Evolutionary conservation across 2,113 vertebrate genomes (phyloP).

Genomic region (Scomber scombrus): DNA sequence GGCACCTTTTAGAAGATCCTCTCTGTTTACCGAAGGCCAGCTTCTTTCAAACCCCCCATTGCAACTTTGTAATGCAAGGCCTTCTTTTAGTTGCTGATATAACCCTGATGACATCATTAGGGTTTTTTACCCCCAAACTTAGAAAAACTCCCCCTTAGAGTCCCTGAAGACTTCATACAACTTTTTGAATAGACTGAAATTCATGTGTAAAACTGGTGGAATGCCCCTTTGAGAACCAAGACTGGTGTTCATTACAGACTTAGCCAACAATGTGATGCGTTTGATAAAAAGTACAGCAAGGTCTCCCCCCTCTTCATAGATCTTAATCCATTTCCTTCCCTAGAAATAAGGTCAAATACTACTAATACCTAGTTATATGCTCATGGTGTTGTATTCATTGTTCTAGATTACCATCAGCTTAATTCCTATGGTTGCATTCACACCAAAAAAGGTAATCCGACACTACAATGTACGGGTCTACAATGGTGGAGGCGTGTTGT

Average conservation of each 20-base stretch:
- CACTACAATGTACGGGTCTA: too few relatives aligned
- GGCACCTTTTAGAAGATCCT: not conserved
- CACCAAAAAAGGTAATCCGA: too few relatives aligned
- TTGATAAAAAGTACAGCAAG: slow-evolving; percentile 1
- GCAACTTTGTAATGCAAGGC: not conserved
- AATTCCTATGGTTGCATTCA: not conserved
- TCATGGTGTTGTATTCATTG: not conserved
- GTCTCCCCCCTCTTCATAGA: not conserved
- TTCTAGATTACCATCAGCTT: not conserved
- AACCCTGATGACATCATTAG: not conserved
- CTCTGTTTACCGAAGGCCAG: too few relatives aligned
- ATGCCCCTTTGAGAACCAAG: slow-evolving; percentile 38
- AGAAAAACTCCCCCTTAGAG: not conserved
- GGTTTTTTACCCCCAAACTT: not conserved
- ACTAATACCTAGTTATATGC: not conserved
- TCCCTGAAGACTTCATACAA: not conserved
- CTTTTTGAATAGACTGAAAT: not conserved
- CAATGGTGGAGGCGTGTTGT: too few relatives aligned
- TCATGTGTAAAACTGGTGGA: slow-evolving; percentile 11
- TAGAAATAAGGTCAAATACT: slow-evolving; percentile 13
- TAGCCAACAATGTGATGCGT: slow-evolving; percentile 35
- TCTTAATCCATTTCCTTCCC: slow-evolving; percentile 30
- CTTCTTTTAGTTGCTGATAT: not conserved
- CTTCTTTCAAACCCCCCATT: not conserved
- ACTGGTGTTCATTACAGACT: slow-evolving; percentile 39